These are phyloP conservation scores for Diphyllodes magnificus DNA, from an alignment of 2,113 vertebrate species.

Conservation along the genomic window DNA sequence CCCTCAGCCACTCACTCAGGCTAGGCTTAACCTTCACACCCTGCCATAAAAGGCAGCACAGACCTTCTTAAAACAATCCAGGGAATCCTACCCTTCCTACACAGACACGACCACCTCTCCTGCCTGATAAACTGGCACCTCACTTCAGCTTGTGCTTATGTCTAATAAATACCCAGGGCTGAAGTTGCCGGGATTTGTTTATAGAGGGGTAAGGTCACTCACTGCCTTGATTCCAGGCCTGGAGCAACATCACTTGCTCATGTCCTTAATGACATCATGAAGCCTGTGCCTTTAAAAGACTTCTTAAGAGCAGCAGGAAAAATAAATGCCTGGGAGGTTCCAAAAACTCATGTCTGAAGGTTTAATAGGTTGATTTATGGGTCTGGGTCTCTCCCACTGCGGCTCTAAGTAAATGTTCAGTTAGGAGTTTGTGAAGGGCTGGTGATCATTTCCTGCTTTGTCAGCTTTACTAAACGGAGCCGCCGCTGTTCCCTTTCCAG, in stretches of 20 bases:
- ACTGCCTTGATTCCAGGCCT: neutral
- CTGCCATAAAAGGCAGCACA: neutral
- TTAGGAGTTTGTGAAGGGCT: neutral
- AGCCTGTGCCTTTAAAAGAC: neutral
- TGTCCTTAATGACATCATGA: neutral
- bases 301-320: slow-evolving; percentile 7
- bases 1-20: neutral
- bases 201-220: neutral
- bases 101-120: neutral
- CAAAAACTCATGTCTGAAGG: neutral
- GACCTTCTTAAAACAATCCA: neutral
- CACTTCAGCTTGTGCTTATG: neutral
- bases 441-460: slow-evolving; percentile 12
- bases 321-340: neutral
- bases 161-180: neutral
- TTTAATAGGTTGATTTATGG: slow-evolving; percentile 23
- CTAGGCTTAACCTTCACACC: neutral
- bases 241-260: neutral
- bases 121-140: neutral
- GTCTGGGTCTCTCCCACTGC: neutral
- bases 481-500: slow-evolving; percentile 5
- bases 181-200: neutral
- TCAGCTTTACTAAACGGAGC: neutral
- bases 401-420: neutral
- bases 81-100: neutral